Base-by-base conservation (phyloP, 2,888 invertebrate genomes). In the Elysia crispata region DNA sequence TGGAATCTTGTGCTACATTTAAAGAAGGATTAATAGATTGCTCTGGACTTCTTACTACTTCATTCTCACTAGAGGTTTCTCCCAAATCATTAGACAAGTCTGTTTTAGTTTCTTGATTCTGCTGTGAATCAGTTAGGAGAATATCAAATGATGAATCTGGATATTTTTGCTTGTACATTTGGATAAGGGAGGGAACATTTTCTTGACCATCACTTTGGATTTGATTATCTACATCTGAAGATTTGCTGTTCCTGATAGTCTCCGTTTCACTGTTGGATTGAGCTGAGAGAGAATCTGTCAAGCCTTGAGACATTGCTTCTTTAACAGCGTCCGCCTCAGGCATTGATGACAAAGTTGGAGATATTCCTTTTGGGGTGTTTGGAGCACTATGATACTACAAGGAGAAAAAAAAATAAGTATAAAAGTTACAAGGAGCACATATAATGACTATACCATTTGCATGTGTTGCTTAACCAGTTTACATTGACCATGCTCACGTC, bases 331-430 rank as follows among this genome's bases (percentile, higher is more conserved):
- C 78, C 6, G 62, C 50, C 31, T 8, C 30, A 8, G 73, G 72
- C 33, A 73, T 28, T 11, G 33, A 64, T 11, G 72, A 64, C 25
- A 49, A 23, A 13, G 23, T 62, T 23, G 41, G 41, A 41, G 41
- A 41, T 41, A 41, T 6, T 62, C 78, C 31, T 62, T 76, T 25
- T 30, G 85, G 85, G 8, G 83, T 84, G 41, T 82, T 80, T 70
- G 81, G 82, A n/a, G 84, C 85, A 81, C 85, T 85, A 67, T 82
- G 85, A 54, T 82, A 85, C 85, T 85, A 80, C 20, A 81, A 76
- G n/a, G 64, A 62, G 67, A 72, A 30, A 50, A n/a, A 73, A 6
- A 69, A 15, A 25, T 23, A 41, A 41, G 11, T 41, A 11, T 41
- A 6, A 41, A 41, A 41, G 41, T 11, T 41, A 41, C 11, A 41